A percentile compares a stretch with the other conserved stretches of the same genome.
Evolutionary conservation across 2,113 vertebrate species (phyloP).

Genomic region (Psittacula cyanocephala): DNA sequence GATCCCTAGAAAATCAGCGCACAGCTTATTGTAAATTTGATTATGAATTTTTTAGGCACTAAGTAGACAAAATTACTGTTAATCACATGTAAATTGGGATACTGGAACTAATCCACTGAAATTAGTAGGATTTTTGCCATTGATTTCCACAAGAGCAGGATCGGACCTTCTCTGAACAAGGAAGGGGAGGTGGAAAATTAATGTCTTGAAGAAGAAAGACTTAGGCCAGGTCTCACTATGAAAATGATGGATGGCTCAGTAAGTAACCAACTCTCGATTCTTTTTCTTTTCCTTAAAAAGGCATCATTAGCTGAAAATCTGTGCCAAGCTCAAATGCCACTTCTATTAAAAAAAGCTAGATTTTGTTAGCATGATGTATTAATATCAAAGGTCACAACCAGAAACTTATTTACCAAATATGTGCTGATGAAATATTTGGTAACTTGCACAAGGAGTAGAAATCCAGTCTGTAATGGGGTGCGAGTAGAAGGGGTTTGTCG

Average conservation of each 20-base stretch:
- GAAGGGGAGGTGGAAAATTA: constrained; percentile 19
- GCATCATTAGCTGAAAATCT: constrained; percentile 9
- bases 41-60: constrained; percentile 61
- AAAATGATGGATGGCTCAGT: constrained; percentile 28
- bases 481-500: neutral
- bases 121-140: constrained; percentile 58
- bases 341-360: neutral
- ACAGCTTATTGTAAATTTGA: constrained; percentile 62
- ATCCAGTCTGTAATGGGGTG: neutral
- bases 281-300: neutral
- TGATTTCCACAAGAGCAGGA: constrained; percentile 28
- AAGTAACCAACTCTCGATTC: neutral
- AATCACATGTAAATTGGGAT: constrained; percentile 67
- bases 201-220: constrained; percentile 18
- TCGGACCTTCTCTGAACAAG: neutral
- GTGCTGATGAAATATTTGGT: neutral
- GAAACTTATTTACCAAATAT: neutral
- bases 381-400: neutral
- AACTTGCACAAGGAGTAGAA: neutral
- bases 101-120: constrained; percentile 63
- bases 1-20: constrained; percentile 49
- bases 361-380: neutral
- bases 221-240: constrained; percentile 26
- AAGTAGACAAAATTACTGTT: constrained; percentile 58
- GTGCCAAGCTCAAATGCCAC: neutral